Evolutionary conservation across 2,113 vertebrate species (phyloP).

Genomic region (Sakesphorus luctuosus): DNA sequence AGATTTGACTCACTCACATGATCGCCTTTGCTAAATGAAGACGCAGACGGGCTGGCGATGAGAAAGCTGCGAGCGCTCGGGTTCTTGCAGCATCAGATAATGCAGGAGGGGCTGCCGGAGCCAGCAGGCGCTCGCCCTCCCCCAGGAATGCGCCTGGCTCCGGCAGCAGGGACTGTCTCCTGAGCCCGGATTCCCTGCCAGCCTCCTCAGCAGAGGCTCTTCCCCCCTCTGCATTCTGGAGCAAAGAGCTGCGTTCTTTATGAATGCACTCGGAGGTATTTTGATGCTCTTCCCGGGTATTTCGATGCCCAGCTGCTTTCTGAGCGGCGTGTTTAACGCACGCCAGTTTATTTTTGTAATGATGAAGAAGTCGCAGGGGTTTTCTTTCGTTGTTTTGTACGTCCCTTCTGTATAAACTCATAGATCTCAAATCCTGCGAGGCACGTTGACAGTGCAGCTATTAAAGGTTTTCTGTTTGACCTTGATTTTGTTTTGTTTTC

Average conservation of each 20-base stretch:
- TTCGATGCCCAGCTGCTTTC: background rate
- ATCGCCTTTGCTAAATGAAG: constrained; percentile 5
- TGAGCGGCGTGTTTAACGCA: background rate
- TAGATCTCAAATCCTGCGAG: background rate
- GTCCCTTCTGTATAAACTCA: constrained; percentile 23
- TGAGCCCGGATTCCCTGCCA: constrained; percentile 34
- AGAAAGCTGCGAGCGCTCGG: constrained; percentile 22
- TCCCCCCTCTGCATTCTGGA: background rate
- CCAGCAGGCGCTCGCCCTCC: background rate
- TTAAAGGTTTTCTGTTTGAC: constrained; percentile 52
- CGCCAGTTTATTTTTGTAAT: constrained; percentile 7
- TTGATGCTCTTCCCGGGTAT: background rate
- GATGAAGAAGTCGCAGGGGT: background rate
- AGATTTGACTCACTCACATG: constrained; percentile 19
- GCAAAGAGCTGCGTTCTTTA: background rate
- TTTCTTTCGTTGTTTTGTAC: constrained; percentile 12
- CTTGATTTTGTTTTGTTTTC: constrained; percentile 66
- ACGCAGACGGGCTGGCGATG: background rate
- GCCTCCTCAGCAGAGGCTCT: constrained; percentile 11
- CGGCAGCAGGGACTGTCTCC: constrained; percentile 32
- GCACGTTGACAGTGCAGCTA: background rate
- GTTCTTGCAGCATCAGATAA: constrained; percentile 11
- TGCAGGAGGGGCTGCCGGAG: background rate
- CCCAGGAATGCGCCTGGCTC: constrained; percentile 18
- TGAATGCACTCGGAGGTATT: background rate